Base-by-base conservation (phyloP, 1,140 invertebrate genomes). In the Drosophila eugracilis region DNA sequence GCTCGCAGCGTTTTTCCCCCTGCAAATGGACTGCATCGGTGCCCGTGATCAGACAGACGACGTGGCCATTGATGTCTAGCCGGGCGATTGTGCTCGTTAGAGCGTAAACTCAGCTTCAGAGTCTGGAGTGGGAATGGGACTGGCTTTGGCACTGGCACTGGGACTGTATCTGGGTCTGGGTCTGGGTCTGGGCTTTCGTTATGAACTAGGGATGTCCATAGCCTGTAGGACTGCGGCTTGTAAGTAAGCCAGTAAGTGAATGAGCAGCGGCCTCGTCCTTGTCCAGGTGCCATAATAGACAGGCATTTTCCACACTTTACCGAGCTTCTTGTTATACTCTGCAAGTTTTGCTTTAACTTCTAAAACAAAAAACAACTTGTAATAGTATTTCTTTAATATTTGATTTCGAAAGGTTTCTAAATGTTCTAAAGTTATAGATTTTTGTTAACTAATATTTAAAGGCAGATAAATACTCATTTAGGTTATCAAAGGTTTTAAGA, bases 211-310 rank as follows among this genome's bases (percentile, higher is more conserved):
- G 28, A 30, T 30, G 28, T 30, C n/a, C 26, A 26, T 26, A 5
- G 7, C 17, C 53, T 39, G 34, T 28, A 28, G 50, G 32, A 57
- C 28, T 2, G 21, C 58, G 66, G 37, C 39, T 42, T 81, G 59
- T 67, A 88, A 83, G 83, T 89, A 88, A 75, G 84, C 84, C 78
- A 81, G 83, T 76, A 76, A 81, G 83, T 88, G 83, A 88, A 83
- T 80, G 80, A 75, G 63, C 57, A 63, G 48, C 41, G 22, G n/a
- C 17, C 17, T 57, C 28, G 53, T 50, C 62, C 60, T 48, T 70
- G 70, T 75, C 67, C 65, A 90, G 86, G 86, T 90, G 86, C 86
- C 78, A 79, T 86, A 86, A 90, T 90, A 80, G 86, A 63, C 81
- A 62, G 70, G 65, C 78, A 83, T 73, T 88, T 83, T 81, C 65